Base-by-base conservation (phyloP, 1,140 invertebrate species). In the Bicyclus anynana region DNA sequence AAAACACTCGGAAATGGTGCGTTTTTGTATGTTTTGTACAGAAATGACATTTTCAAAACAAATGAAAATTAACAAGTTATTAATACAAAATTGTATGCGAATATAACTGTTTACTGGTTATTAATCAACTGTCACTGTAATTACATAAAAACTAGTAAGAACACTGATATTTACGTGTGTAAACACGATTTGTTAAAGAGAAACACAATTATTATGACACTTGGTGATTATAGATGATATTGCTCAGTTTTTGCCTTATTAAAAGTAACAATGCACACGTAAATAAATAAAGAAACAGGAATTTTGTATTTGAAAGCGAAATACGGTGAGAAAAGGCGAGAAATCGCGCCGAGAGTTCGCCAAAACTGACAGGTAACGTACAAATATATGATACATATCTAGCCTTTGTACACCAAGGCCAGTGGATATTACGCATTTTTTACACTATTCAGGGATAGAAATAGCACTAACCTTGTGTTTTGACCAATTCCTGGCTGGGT, bases 401-500 rank as follows among this genome's bases (percentile, higher is more conserved):
- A 70, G 71, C 49, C 59, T 57, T 72, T 64, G 53, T 48, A 35
- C 27, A 29, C 40, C 72, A 77, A 84, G 81, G 82, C 72, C 82
- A 65, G 2, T 14, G 27, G 16, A 54, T 61, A 59, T 47, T 26
- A 59, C 54, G 58, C 64, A 57, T 68, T 64, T 65, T 62, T 65
- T 53, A 60, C 56, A 59, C 59, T 53, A 55, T 65, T 64, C 57
- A 54, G 56, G 50, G 65, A 73, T 80, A 63, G 73, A 85, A 87
- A 87, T 76, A 75, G 74, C 65, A 87, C 83, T 76, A 67, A 86
- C 83, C 84, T 77, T 72, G 80, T 71, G 71, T 65, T 58, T 70
- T 69, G 63, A 71, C 74, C 71, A 76, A 56, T 65, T 72, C 80
- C 70, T 79, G 81, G 62, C 61, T 74, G 20, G 72, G 80, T 33